Evolutionary conservation across 2,113 vertebrate genomes (phyloP).

Genomic region (Pseudopipra pipra): DNA sequence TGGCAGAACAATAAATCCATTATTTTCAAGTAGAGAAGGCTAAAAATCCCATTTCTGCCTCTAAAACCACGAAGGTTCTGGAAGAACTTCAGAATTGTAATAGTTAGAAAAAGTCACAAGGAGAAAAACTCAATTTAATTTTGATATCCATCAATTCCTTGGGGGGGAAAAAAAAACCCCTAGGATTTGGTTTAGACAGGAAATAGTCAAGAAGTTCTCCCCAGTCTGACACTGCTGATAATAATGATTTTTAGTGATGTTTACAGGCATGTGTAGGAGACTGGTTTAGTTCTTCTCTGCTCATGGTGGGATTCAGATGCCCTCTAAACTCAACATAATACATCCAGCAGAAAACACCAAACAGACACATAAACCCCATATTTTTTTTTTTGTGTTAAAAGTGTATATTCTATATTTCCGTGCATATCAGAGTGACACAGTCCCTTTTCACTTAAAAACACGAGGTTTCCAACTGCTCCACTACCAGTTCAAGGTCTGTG

Average conservation of each 20-base stretch:
- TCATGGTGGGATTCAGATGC: background rate
- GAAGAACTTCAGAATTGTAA: background rate
- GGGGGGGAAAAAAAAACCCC: background rate
- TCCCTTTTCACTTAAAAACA: background rate
- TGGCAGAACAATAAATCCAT: background rate
- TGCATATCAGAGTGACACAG: fast-evolving
- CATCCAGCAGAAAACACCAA: background rate
- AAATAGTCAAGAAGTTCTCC: background rate
- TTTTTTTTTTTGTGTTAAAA: background rate
- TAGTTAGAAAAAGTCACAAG: background rate
- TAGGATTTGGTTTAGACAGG: background rate
- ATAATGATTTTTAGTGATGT: background rate
- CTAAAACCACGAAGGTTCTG: background rate
- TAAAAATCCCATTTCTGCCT: background rate
- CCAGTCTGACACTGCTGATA: background rate
- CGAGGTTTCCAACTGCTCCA: background rate
- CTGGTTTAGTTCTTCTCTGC: fast-evolving
- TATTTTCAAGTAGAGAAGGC: background rate
- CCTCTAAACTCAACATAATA: background rate
- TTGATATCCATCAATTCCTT: background rate
- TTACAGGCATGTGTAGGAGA: background rate
- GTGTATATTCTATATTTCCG: fast-evolving
- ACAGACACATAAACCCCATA: fast-evolving
- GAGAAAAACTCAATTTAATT: background rate
- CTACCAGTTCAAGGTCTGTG: background rate